Conservation (phyloP, 2,888 invertebrate species). For the Rhodophaea formosa region DNA sequence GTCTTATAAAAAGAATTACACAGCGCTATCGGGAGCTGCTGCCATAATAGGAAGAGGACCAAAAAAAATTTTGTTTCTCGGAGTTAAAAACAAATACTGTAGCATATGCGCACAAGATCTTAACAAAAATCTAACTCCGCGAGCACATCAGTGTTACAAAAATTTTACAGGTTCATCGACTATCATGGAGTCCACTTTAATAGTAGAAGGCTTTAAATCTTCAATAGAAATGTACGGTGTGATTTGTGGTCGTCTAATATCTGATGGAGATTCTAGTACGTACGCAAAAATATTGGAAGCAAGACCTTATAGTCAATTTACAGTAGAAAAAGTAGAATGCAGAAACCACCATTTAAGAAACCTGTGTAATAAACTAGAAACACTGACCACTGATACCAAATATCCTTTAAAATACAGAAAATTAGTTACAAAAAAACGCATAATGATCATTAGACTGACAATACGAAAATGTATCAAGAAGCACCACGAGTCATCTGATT, state of each 20-base stretch:
- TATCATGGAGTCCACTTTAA: slow-evolving; percentile 13
- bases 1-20: slow-evolving; percentile 20
- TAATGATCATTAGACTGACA: too few species aligned
- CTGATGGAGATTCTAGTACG: slow-evolving; percentile 25
- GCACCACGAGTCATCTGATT: too few species aligned
- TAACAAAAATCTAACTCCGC: not conserved
- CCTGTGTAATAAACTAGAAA: too few species aligned
- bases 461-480: too few species aligned
- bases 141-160: slow-evolving; percentile 18
- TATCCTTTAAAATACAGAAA: too few species aligned
- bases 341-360: slow-evolving; percentile 17
- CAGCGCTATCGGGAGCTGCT: slow-evolving; percentile 16
- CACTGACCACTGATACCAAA: too few species aligned
- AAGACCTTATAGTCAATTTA: slow-evolving; percentile 20
- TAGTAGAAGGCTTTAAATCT: slow-evolving; percentile 24
- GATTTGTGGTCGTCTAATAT: slow-evolving; percentile 22
- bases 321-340: slow-evolving; percentile 25
- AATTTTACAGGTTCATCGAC: slow-evolving; percentile 19
- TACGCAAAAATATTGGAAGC: slow-evolving; percentile 26
- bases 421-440: too few species aligned
- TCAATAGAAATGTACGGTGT: slow-evolving; percentile 15
- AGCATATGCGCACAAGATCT: slow-evolving; percentile 15
- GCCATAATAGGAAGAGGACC: slow-evolving; percentile 20
- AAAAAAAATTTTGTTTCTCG: slow-evolving; percentile 18
- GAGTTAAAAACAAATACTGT: slow-evolving; percentile 22